Evolutionary conservation across 2,113 vertebrate genomes (phyloP).

Genomic region (Cololabis saira): DNA sequence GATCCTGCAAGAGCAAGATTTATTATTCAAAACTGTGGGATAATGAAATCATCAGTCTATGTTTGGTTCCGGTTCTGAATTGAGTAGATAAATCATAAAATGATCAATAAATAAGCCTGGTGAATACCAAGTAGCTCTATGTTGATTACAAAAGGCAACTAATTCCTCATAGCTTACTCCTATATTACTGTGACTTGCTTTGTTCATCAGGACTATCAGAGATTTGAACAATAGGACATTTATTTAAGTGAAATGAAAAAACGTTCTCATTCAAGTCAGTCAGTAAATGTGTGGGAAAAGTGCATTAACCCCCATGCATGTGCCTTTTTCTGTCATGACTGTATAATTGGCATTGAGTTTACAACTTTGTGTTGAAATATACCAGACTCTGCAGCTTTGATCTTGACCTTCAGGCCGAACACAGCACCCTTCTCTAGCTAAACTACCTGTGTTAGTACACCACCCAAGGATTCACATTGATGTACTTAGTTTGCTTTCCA

Average conservation of each 20-base stretch:
- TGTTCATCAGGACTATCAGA: too few relatives aligned
- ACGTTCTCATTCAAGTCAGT: background rate
- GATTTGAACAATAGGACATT: too few relatives aligned
- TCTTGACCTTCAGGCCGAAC: constrained; percentile 55
- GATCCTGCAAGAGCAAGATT: constrained; percentile 17
- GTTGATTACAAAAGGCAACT: background rate
- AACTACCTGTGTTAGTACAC: constrained; percentile 26
- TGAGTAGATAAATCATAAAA: constrained; percentile 43
- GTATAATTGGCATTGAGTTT: constrained; percentile 14
- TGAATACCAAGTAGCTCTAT: constrained; percentile 12
- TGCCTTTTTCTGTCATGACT: background rate
- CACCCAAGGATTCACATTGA: constrained; percentile 32
- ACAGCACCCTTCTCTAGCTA: constrained; percentile 16
- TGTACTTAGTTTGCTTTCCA: constrained; percentile 61
- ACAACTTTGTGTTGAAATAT: background rate
- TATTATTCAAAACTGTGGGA: constrained; percentile 17
- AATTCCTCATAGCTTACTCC: too few relatives aligned
- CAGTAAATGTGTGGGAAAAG: background rate
- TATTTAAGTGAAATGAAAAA: background rate
- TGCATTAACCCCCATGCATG: background rate
- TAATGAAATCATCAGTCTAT: constrained; percentile 45
- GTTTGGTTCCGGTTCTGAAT: constrained; percentile 31
- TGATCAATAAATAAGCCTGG: constrained; percentile 25
- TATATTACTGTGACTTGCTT: too few relatives aligned
- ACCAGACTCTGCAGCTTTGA: constrained; percentile 14